Evolutionary conservation across 2,797 vertebrate species (phyloP), one percentile per base, ranked within the genome.

Genomic region (Crax fasciolata): DNA sequence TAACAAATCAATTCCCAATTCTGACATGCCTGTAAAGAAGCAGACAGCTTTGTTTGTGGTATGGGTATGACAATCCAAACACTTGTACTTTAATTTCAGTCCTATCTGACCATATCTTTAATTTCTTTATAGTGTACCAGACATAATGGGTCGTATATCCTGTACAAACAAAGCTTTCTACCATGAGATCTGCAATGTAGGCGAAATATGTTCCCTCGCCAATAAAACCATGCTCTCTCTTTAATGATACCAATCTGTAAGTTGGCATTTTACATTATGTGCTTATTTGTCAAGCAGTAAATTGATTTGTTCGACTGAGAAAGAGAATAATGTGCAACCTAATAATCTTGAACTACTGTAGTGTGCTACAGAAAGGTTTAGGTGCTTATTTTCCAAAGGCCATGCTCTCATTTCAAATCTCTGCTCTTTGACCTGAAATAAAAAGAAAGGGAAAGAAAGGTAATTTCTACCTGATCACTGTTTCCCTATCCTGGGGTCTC

Each of bases 201-300:
- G 76, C 1, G 0, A 94, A 97, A 96, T 85, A 73, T 23, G 12
- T 59, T 96, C 75, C 74, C 89, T 91, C 54, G 44, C 80, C 91
- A 87, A 94, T 87, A 94, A 97, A 94, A 86, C 77, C 67, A 66
- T 70, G 59, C 25, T 94, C 71, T 87, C 41, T 93, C 73, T 96
- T 92, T 95, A 96, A 67, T 95, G 95, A 92, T 74, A 93, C 41
- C 88, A 93, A 96, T 95, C 90, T 97, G 91, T 92, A 96, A 94
- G 52, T 84, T 97, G 91, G 80, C 59, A 93, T 96, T 96, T 95
- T 96, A 88, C 44, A 84, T 95, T 95, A 93, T 79, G 17, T 92
- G 78, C 92, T 96, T 94, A 97, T 97, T 97, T 97, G 82, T 94
- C 96, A 97, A 95, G 82, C 51, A 97, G 70, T 65, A 96, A 97